These are phyloP conservation scores for Drosophila busckii DNA, from an alignment of 1,140 invertebrate genomes.

Conservation along the genomic window DNA sequence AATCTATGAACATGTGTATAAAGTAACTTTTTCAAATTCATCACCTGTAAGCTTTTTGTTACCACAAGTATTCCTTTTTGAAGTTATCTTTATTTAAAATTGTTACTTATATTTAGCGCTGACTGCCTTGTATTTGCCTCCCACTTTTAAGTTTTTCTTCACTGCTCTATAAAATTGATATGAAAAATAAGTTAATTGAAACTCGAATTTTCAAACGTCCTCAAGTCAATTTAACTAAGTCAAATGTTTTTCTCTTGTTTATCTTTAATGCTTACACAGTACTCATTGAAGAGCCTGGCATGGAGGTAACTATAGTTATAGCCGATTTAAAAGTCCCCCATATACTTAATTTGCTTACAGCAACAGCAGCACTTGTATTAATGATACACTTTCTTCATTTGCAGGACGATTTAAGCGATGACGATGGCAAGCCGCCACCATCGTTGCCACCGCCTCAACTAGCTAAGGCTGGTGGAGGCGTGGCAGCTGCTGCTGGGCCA, in stretches of 20 bases:
- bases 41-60: no score
- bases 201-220: conserved; percentile 6
- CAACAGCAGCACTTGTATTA: no score
- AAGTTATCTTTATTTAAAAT: not conserved
- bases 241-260: conserved; percentile 42
- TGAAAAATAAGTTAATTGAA: conserved; percentile 2
- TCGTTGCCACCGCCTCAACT: conserved; percentile 65
- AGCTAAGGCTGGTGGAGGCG: conserved; percentile 54
- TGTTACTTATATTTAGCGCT: not conserved
- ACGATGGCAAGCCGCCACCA: conserved; percentile 72
- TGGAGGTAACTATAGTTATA: conserved; percentile 61
- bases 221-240: conserved; percentile 30
- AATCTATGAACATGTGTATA: no score
- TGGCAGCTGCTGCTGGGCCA: conserved; percentile 62
- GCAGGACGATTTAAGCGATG: conserved; percentile 72
- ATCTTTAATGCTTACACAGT: conserved; percentile 71
- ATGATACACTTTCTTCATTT: conserved; percentile 1
- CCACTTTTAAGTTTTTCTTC: conserved; percentile 15
- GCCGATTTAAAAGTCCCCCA: not conserved
- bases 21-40: no score
- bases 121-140: conserved; percentile 9
- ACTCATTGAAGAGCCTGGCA: conserved; percentile 76
- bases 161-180: conserved; percentile 22
- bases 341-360: no score
- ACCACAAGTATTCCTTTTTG: no score